Base-by-base conservation (phyloP, 1,140 invertebrate genomes). In the Bradysia coprophila region DNA sequence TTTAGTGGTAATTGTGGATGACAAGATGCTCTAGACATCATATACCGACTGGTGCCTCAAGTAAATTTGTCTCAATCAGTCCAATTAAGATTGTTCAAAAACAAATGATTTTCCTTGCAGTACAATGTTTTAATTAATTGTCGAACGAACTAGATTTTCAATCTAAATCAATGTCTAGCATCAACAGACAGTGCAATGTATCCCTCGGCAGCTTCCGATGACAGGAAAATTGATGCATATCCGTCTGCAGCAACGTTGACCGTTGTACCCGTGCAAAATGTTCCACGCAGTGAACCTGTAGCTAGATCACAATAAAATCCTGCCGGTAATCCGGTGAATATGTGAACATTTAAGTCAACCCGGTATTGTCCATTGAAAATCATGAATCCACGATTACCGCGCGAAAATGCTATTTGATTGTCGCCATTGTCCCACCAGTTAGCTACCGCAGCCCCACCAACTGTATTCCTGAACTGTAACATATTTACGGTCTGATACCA, bases 261-360 rank as follows among this genome's bases (percentile, higher is more conserved):
- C 3, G 47, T 54, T 46, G 68, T 71, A 21, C 75, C 76, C 3
- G 69, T 73, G 49, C 77, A 80, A 2, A 45, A 42, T 20, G 62
- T 65, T 41, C 63, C 56, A 2, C 55, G 50, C 4, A 66, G 51
- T 42, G 57, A 57, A 18, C 78, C 78, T 38, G 68, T 69, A 41
- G 80, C 78, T 6, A 85, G 63, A 52, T 85, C 80, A 58, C 81
- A 85, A 49, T 85, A 84, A 3, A 38, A 60, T 2, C 81, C 81
- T 48, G 65, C 47, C 0, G 76, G 66, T 13, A 85, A 50, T 18
- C 70, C 69, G 1, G 74, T 78, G 50, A 59, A 47, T 3, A 75
- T n/a, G n/a, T n/a, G 36, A 3, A 18, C 57, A 42, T 47, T 34
- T 8, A 59, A 63, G 2, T 76, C 43, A 45, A 69, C 57, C 1